A percentile compares a stretch with the other conserved stretches of the same genome.
These are phyloP conservation scores for Gymnoscopelus microlampas DNA, from an alignment of 2,797 vertebrate species.

Conservation along the genomic window DNA sequence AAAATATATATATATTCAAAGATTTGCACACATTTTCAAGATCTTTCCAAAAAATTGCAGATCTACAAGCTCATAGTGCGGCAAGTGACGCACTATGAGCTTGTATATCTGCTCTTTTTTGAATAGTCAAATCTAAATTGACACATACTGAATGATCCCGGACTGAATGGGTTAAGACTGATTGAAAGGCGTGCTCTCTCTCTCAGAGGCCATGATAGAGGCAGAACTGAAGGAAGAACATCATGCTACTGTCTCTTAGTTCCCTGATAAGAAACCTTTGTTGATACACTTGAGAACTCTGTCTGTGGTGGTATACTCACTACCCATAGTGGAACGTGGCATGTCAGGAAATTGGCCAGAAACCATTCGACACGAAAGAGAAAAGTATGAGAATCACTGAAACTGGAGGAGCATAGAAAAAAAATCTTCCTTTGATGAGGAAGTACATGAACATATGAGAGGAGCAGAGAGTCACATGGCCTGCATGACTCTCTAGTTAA, in stretches of 20 bases:
- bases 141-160: too few species aligned
- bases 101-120: too few species aligned
- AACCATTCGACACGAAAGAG: not conserved
- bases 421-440: not conserved
- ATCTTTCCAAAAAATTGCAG: too few species aligned
- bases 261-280: too few species aligned
- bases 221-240: conserved; percentile 20
- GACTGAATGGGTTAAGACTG: too few species aligned
- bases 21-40: too few species aligned
- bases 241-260: too few species aligned
- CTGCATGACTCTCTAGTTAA: not conserved
- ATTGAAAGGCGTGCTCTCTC: too few species aligned
- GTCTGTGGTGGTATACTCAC: conserved; percentile 1
- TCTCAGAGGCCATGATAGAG: conserved; percentile 15
- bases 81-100: too few species aligned
- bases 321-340: not conserved
- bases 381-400: conserved; percentile 5
- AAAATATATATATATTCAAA: too few species aligned
- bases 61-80: too few species aligned
- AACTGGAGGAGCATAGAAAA: not conserved
- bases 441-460: not conserved
- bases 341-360: conserved; percentile 19
- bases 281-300: not conserved
- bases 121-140: too few species aligned
- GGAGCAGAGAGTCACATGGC: not conserved